Percentiles rank a stretch among this genome's conserved stretches.
phyloP scores from a whole-genome alignment of 2,113 vertebrate genomes.

The Neotragus moschatus region DNA sequence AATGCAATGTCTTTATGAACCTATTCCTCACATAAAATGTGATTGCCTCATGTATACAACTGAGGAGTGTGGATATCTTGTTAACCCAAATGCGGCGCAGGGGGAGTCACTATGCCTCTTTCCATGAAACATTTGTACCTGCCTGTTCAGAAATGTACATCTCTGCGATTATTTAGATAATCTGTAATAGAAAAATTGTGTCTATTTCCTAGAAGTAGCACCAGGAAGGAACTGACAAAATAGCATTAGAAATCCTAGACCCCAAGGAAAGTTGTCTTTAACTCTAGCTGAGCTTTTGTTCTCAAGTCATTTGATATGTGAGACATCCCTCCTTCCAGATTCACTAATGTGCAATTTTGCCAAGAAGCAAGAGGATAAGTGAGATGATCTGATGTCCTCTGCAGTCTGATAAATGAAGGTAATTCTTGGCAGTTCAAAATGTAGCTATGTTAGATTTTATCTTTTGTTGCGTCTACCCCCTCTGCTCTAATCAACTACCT shows the following conservation, averaged over 20 bases:
- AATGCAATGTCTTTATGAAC: slow-evolving; percentile 43
- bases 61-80: not conserved
- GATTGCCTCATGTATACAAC: not conserved
- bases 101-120: not conserved
- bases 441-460: not conserved
- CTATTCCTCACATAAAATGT: slow-evolving; percentile 36
- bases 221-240: not conserved
- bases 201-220: not conserved
- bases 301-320: not conserved
- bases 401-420: not conserved
- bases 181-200: not conserved
- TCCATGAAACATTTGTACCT: not conserved
- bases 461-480: not conserved
- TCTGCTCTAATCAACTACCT: not conserved
- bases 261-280: not conserved
- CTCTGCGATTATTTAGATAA: not conserved
- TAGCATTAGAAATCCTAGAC: not conserved
- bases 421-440: not conserved
- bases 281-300: not conserved
- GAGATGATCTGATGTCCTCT: slow-evolving; percentile 10
- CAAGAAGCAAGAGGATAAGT: not conserved
- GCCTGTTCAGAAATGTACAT: not conserved
- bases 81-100: not conserved
- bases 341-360: not conserved
- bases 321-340: not conserved